Evolutionary conservation across 2,797 vertebrate genomes (phyloP).

Genomic region (Buceros bicornis): DNA sequence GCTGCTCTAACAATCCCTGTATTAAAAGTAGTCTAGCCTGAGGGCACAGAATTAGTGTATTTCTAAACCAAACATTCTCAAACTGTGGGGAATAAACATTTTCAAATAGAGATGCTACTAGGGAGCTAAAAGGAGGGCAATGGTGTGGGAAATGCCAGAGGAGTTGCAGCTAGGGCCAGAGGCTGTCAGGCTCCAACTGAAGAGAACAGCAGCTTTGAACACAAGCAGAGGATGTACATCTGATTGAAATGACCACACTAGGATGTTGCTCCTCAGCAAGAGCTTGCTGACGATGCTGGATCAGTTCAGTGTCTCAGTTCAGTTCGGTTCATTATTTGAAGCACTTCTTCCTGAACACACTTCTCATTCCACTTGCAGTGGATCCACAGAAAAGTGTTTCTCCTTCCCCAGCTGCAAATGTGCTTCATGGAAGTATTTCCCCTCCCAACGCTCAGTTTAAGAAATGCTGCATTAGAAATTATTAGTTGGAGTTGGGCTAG

Average conservation of each 20-base stretch:
- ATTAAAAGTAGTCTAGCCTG: background rate
- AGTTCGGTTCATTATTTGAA: background rate
- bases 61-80: background rate
- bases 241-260: background rate
- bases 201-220: background rate
- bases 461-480: background rate
- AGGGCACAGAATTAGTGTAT: background rate
- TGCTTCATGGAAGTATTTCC: background rate
- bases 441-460: background rate
- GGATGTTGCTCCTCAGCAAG: background rate
- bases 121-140: background rate
- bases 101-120: background rate
- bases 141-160: background rate
- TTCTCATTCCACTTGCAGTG: background rate
- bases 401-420: fast-evolving
- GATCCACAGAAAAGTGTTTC: background rate
- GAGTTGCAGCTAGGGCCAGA: background rate
- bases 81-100: background rate
- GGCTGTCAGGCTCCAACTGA: background rate
- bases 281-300: fast-evolving
- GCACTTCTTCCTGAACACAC: background rate
- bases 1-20: background rate
- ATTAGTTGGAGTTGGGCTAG: background rate
- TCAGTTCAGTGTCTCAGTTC: background rate
- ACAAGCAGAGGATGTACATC: background rate